Percentiles rank a stretch among this genome's conserved stretches.
Evolutionary conservation across 2,797 vertebrate species (phyloP).

Genomic region (Arnoldichthys spilopterus): DNA sequence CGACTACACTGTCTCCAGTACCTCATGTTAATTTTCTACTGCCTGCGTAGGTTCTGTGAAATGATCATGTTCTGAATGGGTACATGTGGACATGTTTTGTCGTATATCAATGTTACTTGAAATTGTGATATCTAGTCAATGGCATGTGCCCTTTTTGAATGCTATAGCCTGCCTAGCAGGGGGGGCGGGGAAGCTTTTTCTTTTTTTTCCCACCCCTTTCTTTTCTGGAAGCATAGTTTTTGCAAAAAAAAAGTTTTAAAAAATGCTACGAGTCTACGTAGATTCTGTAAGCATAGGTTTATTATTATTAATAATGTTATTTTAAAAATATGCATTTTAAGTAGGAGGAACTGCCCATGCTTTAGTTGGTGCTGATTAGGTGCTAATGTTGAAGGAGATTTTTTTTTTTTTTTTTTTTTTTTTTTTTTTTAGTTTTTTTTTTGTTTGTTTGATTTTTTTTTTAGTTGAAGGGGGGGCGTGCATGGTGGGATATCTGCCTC

Average conservation of each 20-base stretch:
- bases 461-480: constrained; percentile 81
- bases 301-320: constrained; percentile 32
- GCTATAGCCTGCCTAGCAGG: constrained; percentile 89
- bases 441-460: constrained; percentile 68
- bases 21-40: constrained; percentile 91
- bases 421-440: constrained; percentile 36
- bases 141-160: constrained; percentile 97
- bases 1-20: constrained; percentile 90
- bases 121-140: constrained; percentile 95
- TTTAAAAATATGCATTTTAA: constrained; percentile 76
- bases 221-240: constrained; percentile 48
- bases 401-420: constrained; percentile 70
- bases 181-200: constrained; percentile 65
- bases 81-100: constrained; percentile 92
- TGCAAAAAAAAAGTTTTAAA: constrained; percentile 70
- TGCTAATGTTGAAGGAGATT: constrained; percentile 90
- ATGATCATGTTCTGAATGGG: constrained; percentile 92
- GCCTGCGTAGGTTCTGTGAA: constrained; percentile 96
- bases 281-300: constrained; percentile 70
- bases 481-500: constrained; percentile 98
- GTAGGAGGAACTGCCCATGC: constrained; percentile 85
- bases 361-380: constrained; percentile 89
- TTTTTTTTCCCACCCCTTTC: constrained; percentile 7
- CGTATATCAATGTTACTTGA: constrained; percentile 99
- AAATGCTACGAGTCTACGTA: constrained; percentile 80